A percentile compares a stretch with the other conserved stretches of the same genome.
phyloP scores from a whole-genome alignment of 2,888 invertebrate genomes.

The Tetragonula carbonaria region DNA sequence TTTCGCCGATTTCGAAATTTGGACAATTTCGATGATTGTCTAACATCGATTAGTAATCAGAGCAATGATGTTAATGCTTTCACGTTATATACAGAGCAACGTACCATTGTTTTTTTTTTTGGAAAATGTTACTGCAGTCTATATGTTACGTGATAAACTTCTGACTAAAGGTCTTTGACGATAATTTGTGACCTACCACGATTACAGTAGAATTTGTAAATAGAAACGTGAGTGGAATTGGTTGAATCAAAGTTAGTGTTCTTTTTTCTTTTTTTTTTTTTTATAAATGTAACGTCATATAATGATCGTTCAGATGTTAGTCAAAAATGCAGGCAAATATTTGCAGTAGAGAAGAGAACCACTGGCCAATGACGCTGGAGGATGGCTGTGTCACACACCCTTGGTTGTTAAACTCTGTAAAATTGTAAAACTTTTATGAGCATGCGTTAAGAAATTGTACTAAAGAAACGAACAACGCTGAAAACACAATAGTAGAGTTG shows the following conservation, averaged over 20 bases:
- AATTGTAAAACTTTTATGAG: slow-evolving; percentile 27
- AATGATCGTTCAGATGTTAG: background rate
- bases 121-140: background rate
- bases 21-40: too few species aligned
- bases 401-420: slow-evolving; percentile 4
- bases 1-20: background rate
- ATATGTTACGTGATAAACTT: background rate
- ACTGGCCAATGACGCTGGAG: slow-evolving; percentile 2
- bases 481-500: slow-evolving; percentile 73
- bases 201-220: slow-evolving; percentile 55
- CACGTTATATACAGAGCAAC: too few species aligned
- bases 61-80: too few species aligned
- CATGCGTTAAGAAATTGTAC: slow-evolving; percentile 53
- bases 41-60: too few species aligned
- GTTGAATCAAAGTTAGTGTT: slow-evolving; percentile 62
- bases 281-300: too few species aligned
- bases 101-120: background rate
- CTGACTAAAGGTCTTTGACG: background rate
- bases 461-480: slow-evolving; percentile 30
- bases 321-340: background rate
- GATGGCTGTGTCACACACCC: background rate
- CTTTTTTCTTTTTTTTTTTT: too few species aligned
- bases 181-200: background rate
- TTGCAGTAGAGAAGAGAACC: background rate
- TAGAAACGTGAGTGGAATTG: slow-evolving; percentile 72